Conservation (phyloP, 2,888 invertebrate species). For the Athetis lepigone region DNA sequence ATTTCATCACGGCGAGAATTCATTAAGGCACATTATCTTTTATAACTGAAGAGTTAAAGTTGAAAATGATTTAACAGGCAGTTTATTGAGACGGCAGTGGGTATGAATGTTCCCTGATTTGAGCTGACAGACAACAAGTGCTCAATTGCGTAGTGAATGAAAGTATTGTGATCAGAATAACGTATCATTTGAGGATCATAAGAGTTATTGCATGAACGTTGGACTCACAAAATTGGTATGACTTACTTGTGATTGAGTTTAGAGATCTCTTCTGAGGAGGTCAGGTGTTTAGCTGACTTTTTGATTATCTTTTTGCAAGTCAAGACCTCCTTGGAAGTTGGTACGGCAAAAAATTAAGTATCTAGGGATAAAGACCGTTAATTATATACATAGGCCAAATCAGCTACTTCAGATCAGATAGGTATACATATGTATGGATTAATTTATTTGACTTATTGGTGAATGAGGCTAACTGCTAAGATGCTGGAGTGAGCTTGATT, state of each 20-base stretch:
- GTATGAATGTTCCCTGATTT: slow-evolving; percentile 74
- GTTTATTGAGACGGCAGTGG: slow-evolving; percentile 41
- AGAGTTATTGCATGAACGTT: slow-evolving; percentile 72
- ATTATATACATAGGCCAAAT: no score
- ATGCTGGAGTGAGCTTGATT: no score
- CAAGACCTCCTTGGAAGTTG: slow-evolving; percentile 24
- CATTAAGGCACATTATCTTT: slow-evolving; percentile 32
- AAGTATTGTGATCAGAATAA: slow-evolving; percentile 76
- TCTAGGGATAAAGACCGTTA: neutral
- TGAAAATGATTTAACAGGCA: slow-evolving; percentile 42
- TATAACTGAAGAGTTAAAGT: slow-evolving; percentile 40
- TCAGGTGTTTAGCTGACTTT: slow-evolving; percentile 12
- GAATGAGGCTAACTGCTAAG: no score
- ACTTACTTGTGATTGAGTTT: slow-evolving; percentile 58
- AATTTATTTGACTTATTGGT: no score
- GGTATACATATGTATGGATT: no score
- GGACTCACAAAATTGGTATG: slow-evolving; percentile 68
- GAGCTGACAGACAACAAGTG: slow-evolving; percentile 74
- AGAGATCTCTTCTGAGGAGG: slow-evolving; percentile 29
- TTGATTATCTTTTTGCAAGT: slow-evolving; percentile 31
- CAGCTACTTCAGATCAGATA: no score
- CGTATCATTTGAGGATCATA: slow-evolving; percentile 64
- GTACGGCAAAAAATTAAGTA: slow-evolving; percentile 7
- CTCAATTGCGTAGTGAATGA: slow-evolving; percentile 82
- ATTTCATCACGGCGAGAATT: slow-evolving; percentile 69